These are phyloP conservation scores for Thelaira solivaga DNA, from an alignment of 2,888 invertebrate genomes.

Conservation along the genomic window DNA sequence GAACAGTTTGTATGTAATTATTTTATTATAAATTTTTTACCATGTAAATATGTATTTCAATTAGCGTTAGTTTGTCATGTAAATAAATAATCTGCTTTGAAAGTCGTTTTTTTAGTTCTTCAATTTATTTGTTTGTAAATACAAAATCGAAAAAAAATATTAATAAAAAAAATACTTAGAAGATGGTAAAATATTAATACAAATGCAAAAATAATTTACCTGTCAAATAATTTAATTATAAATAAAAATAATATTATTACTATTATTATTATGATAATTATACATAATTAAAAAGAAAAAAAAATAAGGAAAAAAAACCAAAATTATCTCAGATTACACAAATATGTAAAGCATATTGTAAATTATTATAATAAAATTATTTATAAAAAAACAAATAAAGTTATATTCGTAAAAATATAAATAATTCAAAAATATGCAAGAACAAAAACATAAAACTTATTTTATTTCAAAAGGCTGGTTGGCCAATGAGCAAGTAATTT, in stretches of 20 bases:
- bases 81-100: constrained; percentile 18
- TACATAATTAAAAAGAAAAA: no score
- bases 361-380: constrained; percentile 66
- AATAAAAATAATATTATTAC: constrained; percentile 24
- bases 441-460: background rate
- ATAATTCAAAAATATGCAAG: constrained; percentile 43
- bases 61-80: background rate
- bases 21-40: no score
- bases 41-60: constrained; percentile 17
- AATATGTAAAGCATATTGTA: constrained; percentile 58
- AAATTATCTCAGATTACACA: constrained; percentile 58
- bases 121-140: constrained; percentile 33
- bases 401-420: constrained; percentile 62
- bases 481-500: no score
- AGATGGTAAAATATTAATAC: constrained; percentile 23
- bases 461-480: no score
- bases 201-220: constrained; percentile 47
- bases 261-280: constrained; percentile 36
- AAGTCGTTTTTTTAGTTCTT: background rate
- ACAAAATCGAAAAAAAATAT: no score
- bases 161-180: background rate
- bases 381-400: constrained; percentile 60
- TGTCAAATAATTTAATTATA: constrained; percentile 38
- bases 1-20: no score
- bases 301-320: constrained; percentile 38